A percentile compares a stretch with the other conserved stretches of the same genome.
Conservation (phyloP, 2,113 vertebrate species). For the Thunnus maccoyii region DNA sequence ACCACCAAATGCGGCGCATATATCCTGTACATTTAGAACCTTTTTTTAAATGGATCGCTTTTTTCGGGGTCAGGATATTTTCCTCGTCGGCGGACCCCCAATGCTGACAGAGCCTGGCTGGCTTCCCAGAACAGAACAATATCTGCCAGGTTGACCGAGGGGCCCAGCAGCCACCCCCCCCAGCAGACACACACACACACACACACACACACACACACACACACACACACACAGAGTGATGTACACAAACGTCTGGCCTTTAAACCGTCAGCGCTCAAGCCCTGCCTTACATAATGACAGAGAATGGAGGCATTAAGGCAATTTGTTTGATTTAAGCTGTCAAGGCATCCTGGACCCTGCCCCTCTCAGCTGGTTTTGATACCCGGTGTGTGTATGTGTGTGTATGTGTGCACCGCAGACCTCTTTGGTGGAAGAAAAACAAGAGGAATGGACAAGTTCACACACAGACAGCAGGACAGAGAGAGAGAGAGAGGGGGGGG, state of each 20-base stretch:
- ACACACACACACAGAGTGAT: slow-evolving; percentile 20
- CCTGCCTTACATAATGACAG: slow-evolving; percentile 82
- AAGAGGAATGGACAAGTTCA: slow-evolving; percentile 19
- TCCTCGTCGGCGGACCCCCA: slow-evolving; percentile 66
- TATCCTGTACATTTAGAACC: slow-evolving; percentile 67
- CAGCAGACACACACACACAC: slow-evolving; percentile 25
- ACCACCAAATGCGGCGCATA: slow-evolving; percentile 60
- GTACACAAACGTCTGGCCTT: slow-evolving; percentile 71
- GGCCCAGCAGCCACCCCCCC: slow-evolving; percentile 60
- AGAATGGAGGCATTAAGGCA: slow-evolving; percentile 84
- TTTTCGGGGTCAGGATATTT: slow-evolving; percentile 33
- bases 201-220: slow-evolving; percentile 34
- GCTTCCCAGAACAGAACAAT: slow-evolving; percentile 76
- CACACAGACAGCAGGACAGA: slow-evolving; percentile 35
- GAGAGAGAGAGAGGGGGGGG: not conserved
- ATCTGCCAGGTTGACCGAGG: slow-evolving; percentile 82
- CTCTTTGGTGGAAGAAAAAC: slow-evolving; percentile 52
- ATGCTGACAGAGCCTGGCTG: slow-evolving; percentile 77
- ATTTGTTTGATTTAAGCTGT: slow-evolving; percentile 86
- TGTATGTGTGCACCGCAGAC: slow-evolving; percentile 36
- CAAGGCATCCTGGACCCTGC: slow-evolving; percentile 74
- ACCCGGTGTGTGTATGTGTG: slow-evolving; percentile 34
- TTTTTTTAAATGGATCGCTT: slow-evolving; percentile 60
- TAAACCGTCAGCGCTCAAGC: slow-evolving; percentile 76
- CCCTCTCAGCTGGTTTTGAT: slow-evolving; percentile 81